Conservation (phyloP, 1,140 invertebrate genomes). For the Bombus cullumanus region DNA sequence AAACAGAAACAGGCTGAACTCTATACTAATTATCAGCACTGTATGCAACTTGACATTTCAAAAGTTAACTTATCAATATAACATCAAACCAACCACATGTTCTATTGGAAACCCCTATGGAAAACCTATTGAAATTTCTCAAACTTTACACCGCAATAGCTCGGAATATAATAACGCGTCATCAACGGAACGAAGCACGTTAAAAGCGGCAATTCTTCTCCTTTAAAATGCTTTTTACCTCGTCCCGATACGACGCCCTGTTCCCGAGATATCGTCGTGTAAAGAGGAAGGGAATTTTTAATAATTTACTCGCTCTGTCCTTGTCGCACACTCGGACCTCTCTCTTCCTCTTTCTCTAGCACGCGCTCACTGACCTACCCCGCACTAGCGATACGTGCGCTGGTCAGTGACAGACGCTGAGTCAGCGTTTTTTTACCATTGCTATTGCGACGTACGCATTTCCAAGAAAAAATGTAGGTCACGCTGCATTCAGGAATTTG, state of each 20-base stretch:
- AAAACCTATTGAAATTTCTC: neutral
- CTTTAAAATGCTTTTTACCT: neutral
- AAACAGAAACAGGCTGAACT: no score
- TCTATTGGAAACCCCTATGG: no score
- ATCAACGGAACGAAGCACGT: accelerated
- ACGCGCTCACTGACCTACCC: neutral
- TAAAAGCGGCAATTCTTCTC: neutral
- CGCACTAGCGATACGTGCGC: neutral
- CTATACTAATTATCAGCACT: no score
- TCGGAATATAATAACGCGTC: neutral
- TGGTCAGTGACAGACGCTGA: conserved; percentile 10
- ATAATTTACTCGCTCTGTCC: neutral
- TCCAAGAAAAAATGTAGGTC: conserved; percentile 24
- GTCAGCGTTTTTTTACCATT: conserved; percentile 2
- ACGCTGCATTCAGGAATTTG: neutral
- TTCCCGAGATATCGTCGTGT: conserved; percentile 12
- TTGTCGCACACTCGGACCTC: neutral
- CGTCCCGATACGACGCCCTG: neutral
- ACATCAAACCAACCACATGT: no score
- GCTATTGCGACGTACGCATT: conserved; percentile 1
- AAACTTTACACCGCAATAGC: neutral
- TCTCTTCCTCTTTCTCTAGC: neutral
- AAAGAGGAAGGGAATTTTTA: conserved; percentile 7
- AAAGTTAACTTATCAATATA: neutral
- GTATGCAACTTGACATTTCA: neutral